These are phyloP conservation scores for Glaucomys volans DNA, from an alignment of 2,113 vertebrate species.

Conservation along the genomic window DNA sequence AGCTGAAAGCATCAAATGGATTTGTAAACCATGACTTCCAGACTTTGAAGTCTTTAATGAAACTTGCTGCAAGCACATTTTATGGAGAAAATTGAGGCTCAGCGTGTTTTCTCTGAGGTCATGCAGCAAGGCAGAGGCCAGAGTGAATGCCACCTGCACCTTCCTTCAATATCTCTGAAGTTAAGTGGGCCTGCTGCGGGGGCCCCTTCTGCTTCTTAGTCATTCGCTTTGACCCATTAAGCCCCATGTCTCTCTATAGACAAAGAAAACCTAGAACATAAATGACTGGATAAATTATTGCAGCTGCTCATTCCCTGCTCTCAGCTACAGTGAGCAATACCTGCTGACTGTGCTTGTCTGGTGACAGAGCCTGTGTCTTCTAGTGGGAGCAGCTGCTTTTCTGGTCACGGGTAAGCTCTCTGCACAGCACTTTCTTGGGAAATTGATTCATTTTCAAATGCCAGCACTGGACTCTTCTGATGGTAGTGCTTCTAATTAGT, in stretches of 20 bases:
- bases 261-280: no score
- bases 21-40: background rate
- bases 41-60: background rate
- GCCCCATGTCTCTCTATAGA: background rate
- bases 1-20: background rate
- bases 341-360: accelerated
- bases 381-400: background rate
- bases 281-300: no score
- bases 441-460: background rate
- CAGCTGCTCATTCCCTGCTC: background rate
- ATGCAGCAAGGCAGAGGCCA: background rate
- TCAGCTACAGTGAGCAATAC: background rate
- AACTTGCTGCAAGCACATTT: background rate
- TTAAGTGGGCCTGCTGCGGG: background rate
- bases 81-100: background rate
- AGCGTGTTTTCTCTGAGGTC: background rate
- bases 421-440: background rate
- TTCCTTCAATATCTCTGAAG: background rate
- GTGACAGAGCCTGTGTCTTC: background rate
- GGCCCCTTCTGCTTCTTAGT: background rate
- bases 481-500: slow-evolving; percentile 29
- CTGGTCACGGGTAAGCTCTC: background rate
- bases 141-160: no score
- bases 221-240: background rate
- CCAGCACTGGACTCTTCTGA: background rate